Conservation (phyloP, 2,888 invertebrate genomes). For the Pilophorus perplexus region DNA sequence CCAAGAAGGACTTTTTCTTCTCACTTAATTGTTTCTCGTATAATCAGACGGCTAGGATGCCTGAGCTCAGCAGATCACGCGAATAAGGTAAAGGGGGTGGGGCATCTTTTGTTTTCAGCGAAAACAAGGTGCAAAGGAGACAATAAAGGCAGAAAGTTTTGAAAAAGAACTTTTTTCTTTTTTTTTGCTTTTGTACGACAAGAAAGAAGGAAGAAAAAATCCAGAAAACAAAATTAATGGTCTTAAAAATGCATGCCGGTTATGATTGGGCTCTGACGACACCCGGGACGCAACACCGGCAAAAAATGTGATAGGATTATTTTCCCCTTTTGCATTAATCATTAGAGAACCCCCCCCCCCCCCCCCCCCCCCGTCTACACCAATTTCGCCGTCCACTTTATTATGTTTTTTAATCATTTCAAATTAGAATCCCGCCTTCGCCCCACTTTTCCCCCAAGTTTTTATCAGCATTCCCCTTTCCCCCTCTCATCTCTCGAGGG, state of each 20-base stretch:
- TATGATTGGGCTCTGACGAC: conserved; percentile 5
- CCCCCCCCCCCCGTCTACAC: background rate
- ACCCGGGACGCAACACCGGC: background rate
- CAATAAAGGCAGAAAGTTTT: too few relatives aligned
- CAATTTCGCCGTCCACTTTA: conserved; percentile 20
- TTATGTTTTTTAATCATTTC: conserved; percentile 27
- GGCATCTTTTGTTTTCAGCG: too few relatives aligned
- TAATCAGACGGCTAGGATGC: too few relatives aligned
- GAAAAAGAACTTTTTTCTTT: too few relatives aligned
- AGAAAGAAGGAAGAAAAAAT: too few relatives aligned
- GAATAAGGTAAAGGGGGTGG: too few relatives aligned
- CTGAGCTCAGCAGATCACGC: too few relatives aligned
- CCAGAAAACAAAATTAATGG: conserved; percentile 17
- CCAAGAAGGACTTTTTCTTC: too few relatives aligned
- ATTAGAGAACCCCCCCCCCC: too few relatives aligned
- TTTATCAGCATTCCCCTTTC: background rate
- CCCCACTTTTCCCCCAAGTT: background rate
- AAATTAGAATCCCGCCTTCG: conserved; percentile 20
- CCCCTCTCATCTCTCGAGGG: background rate
- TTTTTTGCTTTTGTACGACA: too few relatives aligned
- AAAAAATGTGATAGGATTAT: conserved; percentile 26
- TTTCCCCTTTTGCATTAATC: conserved; percentile 29
- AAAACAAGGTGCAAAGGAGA: too few relatives aligned
- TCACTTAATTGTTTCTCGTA: too few relatives aligned
- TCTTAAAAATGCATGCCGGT: conserved; percentile 22